Conservation (phyloP, 1,140 invertebrate genomes). For the Drosophila nikananu region DNA sequence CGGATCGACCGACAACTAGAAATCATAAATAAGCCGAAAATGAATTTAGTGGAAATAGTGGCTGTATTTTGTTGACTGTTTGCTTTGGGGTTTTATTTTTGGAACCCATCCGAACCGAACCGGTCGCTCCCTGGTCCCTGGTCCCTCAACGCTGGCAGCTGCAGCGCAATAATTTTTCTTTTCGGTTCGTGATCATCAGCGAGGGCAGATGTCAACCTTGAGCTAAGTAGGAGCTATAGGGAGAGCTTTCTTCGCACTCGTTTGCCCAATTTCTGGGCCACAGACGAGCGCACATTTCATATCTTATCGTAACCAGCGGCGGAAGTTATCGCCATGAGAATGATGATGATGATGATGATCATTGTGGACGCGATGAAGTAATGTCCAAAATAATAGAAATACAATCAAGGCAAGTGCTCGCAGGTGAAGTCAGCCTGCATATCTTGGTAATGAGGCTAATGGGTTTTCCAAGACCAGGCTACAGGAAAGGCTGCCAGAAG, state of each 20-base stretch:
- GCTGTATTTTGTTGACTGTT: slow-evolving; percentile 15
- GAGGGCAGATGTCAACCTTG: slow-evolving; percentile 67
- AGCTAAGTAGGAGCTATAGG: slow-evolving; percentile 1
- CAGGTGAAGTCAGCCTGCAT: slow-evolving; percentile 39
- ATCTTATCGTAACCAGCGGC: slow-evolving; percentile 63
- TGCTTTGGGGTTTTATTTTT: slow-evolving; percentile 57
- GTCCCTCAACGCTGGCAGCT: slow-evolving; percentile 53
- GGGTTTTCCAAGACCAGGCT: slow-evolving; percentile 14
- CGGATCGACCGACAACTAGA: slow-evolving; percentile 11
- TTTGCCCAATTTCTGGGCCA: slow-evolving; percentile 25
- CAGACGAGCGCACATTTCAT: slow-evolving; percentile 25
- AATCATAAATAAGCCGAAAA: slow-evolving; percentile 60
- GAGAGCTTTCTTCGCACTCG: slow-evolving; percentile 54
- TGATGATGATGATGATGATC: slow-evolving; percentile 14
- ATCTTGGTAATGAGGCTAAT: slow-evolving; percentile 75
- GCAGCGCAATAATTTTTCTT: slow-evolving; percentile 53
- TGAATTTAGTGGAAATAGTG: slow-evolving; percentile 38
- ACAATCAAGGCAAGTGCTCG: slow-evolving; percentile 63
- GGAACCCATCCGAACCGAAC: slow-evolving; percentile 41
- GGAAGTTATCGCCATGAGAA: slow-evolving; percentile 58
- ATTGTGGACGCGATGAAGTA: slow-evolving; percentile 63
- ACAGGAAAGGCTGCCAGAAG: background rate
- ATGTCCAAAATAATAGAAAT: slow-evolving; percentile 67
- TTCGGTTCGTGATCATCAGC: slow-evolving; percentile 17
- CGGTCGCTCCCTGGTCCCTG: background rate